Base-by-base conservation (phyloP, 2,797 vertebrate species). In the Clarias platycephalus region DNA sequence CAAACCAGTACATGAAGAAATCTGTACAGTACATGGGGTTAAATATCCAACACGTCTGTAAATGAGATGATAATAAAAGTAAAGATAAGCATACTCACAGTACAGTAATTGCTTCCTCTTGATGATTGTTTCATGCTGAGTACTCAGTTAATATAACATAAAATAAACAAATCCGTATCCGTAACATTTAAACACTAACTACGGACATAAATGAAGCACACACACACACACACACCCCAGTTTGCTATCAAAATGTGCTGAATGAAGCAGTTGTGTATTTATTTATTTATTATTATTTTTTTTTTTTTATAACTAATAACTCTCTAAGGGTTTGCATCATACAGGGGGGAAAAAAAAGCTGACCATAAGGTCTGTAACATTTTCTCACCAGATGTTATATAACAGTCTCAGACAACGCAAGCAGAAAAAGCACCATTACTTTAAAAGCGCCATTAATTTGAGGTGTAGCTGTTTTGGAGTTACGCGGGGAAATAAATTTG, bases 401-500 rank as follows among this genome's bases (percentile, higher is more conserved):
- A 81, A 37, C 53, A 53, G 53, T 22, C 5, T 12, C 31, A 20
- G 63, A 24, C 84, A 53, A 13, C 0, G 7, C 80, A 10, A 24
- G 28, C 4, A 77, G 16, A 85, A 66, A 57, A 44, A 40, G 12
- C 13, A 18, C 49, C 34, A 20, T 34, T 89, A 40, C 84, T 84
- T 83, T 83, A 55, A 84, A 86, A 63, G 72, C 55, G 67, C 86
- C 62, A 77, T 90, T 88, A 75, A 87, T 86, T 80, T 89, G 75
- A 68, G 80, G 86, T 64, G 44, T 37, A 57, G 63, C 86, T 63
- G 72, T 85, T 80, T 83, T 88, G 78, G 84, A 86, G 68, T 64
- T 68, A 49, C 20, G 7, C 37, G 5, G 20, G 67, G 66, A 83
- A 68, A 64, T 81, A 83, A 62, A 80, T 79, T 62, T 79, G 80